Percentiles rank a stretch among this genome's conserved stretches.
phyloP scores from a whole-genome alignment of 2,797 vertebrate species.

The Emydoidea blandingii region DNA sequence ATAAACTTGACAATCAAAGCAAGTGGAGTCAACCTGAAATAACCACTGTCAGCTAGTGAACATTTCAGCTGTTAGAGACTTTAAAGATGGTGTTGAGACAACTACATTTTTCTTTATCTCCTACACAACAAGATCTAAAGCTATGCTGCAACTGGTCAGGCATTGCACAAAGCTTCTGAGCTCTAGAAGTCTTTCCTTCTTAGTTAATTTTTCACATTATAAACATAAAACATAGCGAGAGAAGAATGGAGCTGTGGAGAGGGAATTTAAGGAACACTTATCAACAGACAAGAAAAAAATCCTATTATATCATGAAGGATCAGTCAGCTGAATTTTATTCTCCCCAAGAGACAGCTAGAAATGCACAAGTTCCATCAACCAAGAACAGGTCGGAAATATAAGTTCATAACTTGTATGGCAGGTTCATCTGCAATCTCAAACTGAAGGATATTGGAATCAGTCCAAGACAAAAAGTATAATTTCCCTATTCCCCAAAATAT shows the following conservation, averaged over 20 bases:
- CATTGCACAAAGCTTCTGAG: background rate
- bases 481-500: conserved; percentile 5
- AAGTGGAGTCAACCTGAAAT: background rate
- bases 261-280: background rate
- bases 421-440: background rate
- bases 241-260: rapidly evolving
- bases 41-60: background rate
- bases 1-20: background rate
- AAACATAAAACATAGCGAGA: background rate
- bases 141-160: background rate
- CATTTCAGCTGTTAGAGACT: background rate
- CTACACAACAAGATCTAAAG: background rate
- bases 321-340: background rate
- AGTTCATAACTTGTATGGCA: background rate
- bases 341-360: rapidly evolving
- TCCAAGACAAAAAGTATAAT: background rate
- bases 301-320: background rate
- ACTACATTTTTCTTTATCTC: background rate
- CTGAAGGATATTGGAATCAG: background rate
- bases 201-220: background rate
- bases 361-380: background rate
- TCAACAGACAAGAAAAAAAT: background rate
- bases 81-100: background rate
- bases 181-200: background rate
- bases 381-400: background rate